Conservation (phyloP, 1,140 invertebrate genomes). For the Ladona fulva region DNA sequence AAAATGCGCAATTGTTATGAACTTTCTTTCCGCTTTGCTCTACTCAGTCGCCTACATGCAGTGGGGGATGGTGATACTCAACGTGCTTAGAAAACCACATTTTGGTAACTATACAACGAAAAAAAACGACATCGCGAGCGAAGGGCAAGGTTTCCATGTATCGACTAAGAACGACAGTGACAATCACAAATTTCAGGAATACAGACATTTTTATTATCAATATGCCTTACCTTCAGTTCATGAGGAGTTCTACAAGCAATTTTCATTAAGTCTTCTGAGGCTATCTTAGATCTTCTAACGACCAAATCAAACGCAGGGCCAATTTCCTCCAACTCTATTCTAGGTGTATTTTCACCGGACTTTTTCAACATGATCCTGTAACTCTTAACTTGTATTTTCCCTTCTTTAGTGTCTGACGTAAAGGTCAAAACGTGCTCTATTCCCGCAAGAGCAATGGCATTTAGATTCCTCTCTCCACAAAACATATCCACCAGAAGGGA, state of each 20-base stretch:
- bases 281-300: slow-evolving; percentile 75
- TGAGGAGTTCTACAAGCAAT: slow-evolving; percentile 47
- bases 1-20: no score
- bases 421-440: slow-evolving; percentile 89
- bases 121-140: no score
- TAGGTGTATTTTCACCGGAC: slow-evolving; percentile 74
- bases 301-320: slow-evolving; percentile 86
- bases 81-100: no score
- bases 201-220: no score
- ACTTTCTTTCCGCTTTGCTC: no score
- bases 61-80: no score
- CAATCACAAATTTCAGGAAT: no score
- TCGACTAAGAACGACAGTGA: no score
- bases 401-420: slow-evolving; percentile 56
- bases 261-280: slow-evolving; percentile 85
- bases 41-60: no score
- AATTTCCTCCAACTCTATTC: slow-evolving; percentile 88
- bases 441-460: slow-evolving; percentile 76
- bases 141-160: no score
- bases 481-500: slow-evolving; percentile 91
- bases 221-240: not conserved
- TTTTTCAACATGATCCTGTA: slow-evolving; percentile 89
- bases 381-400: slow-evolving; percentile 73
- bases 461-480: slow-evolving; percentile 64
- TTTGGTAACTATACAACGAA: no score